Evolutionary conservation across 2,797 vertebrate species (phyloP), one percentile per base, ranked within the genome.

Genomic region (Otus scops): DNA sequence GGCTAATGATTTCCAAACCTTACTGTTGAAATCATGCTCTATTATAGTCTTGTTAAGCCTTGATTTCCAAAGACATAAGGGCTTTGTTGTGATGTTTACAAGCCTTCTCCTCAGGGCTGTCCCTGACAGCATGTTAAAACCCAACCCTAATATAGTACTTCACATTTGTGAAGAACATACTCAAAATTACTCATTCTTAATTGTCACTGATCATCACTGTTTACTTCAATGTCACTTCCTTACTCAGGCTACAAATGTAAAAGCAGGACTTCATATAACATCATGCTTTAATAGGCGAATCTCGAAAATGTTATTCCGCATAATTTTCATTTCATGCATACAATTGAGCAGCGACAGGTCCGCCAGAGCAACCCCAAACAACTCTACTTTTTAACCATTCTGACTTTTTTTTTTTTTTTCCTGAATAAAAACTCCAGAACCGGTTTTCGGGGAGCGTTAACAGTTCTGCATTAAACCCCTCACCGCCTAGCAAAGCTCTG

Each of bases 241-340:
- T 28, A 23, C 8, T 45, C n/a, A 13, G 48, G 70, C 11, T 26
- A 60, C 23, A 73, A 32, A 28, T 6, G 17, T 5, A 23, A n/a
- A 65, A 53, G 22, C 20, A 5, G 19, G 32, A 17, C 9, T 53
- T 18, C 13, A 34, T 14, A 21, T 3, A 56, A 15, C 7, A 36
- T 1, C 9, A 7, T 1, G 10, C 13, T 7, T 51, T 51, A 41
- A 45, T 2, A 19, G 4, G 41, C 6, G 1, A 17, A 73, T 16
- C 15, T 82, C 5, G 6, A 73, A 56, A 63, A 57, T 3, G 3
- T 2, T n/a, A 23, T 45, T 67, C 38, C 41, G 20, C 53, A 11
- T 3, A 4, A 38, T 32, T 56, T 68, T 60, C 13, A 69, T 43
- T 43, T 39, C 26, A 15, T 6, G 22, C 50, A 11, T 30, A 28